phyloP scores from a whole-genome alignment of 1,140 invertebrate species.

The Drosophila nikananu region DNA sequence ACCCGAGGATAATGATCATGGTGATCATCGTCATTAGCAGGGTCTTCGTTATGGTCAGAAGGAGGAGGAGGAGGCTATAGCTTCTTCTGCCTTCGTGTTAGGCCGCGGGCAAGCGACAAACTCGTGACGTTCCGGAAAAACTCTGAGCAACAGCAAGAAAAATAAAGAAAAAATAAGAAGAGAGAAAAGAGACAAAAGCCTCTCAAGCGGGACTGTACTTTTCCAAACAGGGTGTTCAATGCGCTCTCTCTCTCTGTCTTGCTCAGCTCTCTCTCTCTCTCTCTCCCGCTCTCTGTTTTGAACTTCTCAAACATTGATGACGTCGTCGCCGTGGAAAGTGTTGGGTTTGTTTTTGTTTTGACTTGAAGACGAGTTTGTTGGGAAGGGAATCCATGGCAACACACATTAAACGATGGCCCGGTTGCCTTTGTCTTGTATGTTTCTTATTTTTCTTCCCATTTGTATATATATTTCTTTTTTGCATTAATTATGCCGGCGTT shows the following conservation, averaged over 20 bases:
- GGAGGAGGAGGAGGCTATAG: slow-evolving; percentile 1
- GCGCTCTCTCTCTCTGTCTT: neutral
- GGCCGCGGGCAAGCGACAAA: slow-evolving; percentile 51
- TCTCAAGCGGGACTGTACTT: slow-evolving; percentile 41
- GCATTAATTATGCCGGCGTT: slow-evolving; percentile 69
- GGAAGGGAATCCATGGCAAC: slow-evolving; percentile 20
- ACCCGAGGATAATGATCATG: slow-evolving; percentile 20
- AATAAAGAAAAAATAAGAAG: slow-evolving; percentile 2
- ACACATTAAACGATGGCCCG: slow-evolving; percentile 56
- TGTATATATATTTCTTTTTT: slow-evolving; percentile 2
- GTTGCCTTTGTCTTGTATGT: slow-evolving; percentile 53
- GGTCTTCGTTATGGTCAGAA: slow-evolving; percentile 14
- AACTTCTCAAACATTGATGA: slow-evolving; percentile 40
- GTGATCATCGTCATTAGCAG: slow-evolving; percentile 30
- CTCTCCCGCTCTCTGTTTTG: neutral
- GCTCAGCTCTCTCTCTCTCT: neutral
- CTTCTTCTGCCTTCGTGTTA: slow-evolving; percentile 34
- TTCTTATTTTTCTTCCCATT: neutral
- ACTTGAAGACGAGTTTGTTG: slow-evolving; percentile 23
- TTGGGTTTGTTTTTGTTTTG: slow-evolving; percentile 65
- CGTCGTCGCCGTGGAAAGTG: slow-evolving; percentile 53
- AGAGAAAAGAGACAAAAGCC: slow-evolving; percentile 11
- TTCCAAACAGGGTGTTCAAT: slow-evolving; percentile 36
- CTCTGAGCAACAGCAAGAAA: slow-evolving; percentile 32
- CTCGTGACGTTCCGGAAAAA: slow-evolving; percentile 54